Base-by-base conservation (phyloP, 2,888 invertebrate species). In the Therioaphis trifolii region DNA sequence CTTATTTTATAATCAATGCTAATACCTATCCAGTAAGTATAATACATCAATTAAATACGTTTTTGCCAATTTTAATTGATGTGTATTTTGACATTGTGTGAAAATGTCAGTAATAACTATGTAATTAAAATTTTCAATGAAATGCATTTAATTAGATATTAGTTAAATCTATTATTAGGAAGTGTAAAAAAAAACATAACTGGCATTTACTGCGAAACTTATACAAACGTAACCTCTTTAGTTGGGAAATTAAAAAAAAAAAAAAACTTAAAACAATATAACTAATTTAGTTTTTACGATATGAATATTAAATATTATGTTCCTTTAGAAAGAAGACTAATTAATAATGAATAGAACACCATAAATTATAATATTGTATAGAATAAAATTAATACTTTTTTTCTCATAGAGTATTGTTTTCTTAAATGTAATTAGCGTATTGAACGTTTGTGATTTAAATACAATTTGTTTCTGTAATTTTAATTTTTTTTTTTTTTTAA, bases 301-400 rank as follows among this genome's bases (percentile, higher is more conserved):
- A 58, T 75, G 75, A 40, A 75, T 75, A 43, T 75, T 43, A 40
- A 58, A 75, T 18, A 43, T 40, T 24, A 15, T 75, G 40, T 74
- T 40, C 12, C n/a, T n/a, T 72, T n/a, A 29, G 52, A 72, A 52
- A n/a, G 9, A 14, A 72, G 15, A 27, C 27, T 27, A 72, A 72
- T 72, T 74, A 55, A 58, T 21, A 74, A 58, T 52, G 29, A 29
- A 74, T 35, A 27, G 24, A 74, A 52, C 35, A 55, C 52, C 35
- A 74, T 4, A 18, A 24, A 46, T 15, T 15, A 46, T 18, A 46
- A 71, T 46, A 71, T 24, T 71, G 49, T 69, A 69, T 43, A 43
- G 4, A 46, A 49, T 49, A 72, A 29, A 49, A 72, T 49, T 27
- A 29, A 27, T 49, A 29, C 46, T 21, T 61, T 71, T 69, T 71